Evolutionary conservation across 2,888 invertebrate species (phyloP).

Genomic region (Sussaba pulchella): DNA sequence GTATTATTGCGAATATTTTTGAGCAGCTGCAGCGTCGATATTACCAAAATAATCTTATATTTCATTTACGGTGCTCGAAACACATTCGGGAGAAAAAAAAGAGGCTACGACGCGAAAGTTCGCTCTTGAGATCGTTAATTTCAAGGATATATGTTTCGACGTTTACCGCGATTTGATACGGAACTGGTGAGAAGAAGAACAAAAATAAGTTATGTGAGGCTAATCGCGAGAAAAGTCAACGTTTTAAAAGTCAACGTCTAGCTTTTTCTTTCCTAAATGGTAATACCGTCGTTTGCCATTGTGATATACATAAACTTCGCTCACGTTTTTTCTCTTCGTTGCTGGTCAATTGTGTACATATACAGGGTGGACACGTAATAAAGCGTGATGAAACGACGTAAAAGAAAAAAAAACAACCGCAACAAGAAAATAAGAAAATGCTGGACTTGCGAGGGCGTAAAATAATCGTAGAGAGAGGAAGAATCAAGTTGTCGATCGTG

Average conservation of each 20-base stretch:
- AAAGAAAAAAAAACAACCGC: slow-evolving; percentile 15
- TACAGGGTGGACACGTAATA: slow-evolving; percentile 38
- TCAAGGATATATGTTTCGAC: too few species aligned
- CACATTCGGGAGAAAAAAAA: too few species aligned
- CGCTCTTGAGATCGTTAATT: too few species aligned
- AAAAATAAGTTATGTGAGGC: slow-evolving; percentile 9
- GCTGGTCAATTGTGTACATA: slow-evolving; percentile 55
- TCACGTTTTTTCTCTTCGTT: slow-evolving; percentile 11
- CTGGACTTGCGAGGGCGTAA: background rate
- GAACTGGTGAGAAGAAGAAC: background rate
- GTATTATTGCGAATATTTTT: too few species aligned
- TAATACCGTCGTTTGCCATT: slow-evolving; percentile 11
- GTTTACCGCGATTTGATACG: too few species aligned
- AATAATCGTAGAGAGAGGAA: background rate
- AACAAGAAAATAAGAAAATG: background rate
- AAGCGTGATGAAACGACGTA: slow-evolving; percentile 22
- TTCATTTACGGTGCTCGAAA: too few species aligned
- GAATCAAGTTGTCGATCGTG: slow-evolving; percentile 31
- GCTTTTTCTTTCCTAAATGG: slow-evolving; percentile 8
- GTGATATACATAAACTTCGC: slow-evolving; percentile 35
- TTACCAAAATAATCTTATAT: too few species aligned
- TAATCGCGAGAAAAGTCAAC: slow-evolving; percentile 15
- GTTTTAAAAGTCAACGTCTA: background rate
- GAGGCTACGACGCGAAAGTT: too few species aligned
- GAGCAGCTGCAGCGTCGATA: too few species aligned